phyloP scores from a whole-genome alignment of 2,797 vertebrate genomes.

The Chrysocyon brachyurus region DNA sequence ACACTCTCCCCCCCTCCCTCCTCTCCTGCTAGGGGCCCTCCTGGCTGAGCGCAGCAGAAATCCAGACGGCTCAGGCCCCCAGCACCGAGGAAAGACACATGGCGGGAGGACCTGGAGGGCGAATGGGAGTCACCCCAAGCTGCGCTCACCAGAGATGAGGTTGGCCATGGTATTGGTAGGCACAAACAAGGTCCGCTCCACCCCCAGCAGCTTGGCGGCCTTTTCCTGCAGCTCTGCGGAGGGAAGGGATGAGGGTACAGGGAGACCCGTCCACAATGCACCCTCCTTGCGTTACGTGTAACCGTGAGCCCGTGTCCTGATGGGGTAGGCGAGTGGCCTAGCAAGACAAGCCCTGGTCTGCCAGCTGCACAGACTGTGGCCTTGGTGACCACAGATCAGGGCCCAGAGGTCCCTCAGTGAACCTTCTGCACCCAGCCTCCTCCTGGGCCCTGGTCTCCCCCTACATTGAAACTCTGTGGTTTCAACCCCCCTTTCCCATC shows the following conservation, averaged over 20 bases:
- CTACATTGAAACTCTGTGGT: slow-evolving; percentile 64
- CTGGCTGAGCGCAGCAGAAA: background rate
- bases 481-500: slow-evolving; percentile 45
- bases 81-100: background rate
- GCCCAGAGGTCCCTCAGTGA: background rate
- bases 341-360: background rate
- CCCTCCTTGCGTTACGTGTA: background rate
- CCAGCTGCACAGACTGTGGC: background rate
- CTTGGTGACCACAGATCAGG: background rate
- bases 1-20: background rate
- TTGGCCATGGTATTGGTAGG: slow-evolving; percentile 94
- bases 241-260: fast-evolving
- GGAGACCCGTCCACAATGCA: background rate
- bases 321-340: background rate
- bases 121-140: fast-evolving
- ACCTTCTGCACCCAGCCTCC: background rate
- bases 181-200: slow-evolving; percentile 91
- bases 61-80: background rate
- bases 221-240: slow-evolving; percentile 90
- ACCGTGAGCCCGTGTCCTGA: background rate
- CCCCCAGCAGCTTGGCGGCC: slow-evolving; percentile 89
- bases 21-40: background rate
- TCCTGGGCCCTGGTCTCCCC: background rate
- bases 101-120: background rate
- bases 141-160: slow-evolving; percentile 92